A percentile compares a stretch with the other conserved stretches of the same genome.
phyloP scores from a whole-genome alignment of 2,113 vertebrate species.

The Limanda limanda region DNA sequence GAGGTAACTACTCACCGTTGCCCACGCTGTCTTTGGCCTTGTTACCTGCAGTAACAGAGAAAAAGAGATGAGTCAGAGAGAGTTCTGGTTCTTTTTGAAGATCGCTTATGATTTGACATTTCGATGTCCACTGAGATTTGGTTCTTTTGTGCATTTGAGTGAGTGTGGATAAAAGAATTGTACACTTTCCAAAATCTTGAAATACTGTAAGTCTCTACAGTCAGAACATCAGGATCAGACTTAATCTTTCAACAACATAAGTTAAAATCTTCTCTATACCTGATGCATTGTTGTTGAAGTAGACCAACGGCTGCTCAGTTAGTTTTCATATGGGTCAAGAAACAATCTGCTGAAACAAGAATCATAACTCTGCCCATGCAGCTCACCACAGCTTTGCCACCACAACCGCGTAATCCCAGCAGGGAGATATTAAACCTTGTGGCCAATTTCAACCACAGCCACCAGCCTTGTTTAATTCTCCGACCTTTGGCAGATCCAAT shows the following conservation, averaged over 20 bases:
- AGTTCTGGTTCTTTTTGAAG: no score
- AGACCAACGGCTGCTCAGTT: not conserved
- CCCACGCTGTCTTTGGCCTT: slow-evolving; percentile 96
- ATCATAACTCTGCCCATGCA: not conserved
- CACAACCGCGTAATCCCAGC: slow-evolving; percentile 3
- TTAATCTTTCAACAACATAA: not conserved
- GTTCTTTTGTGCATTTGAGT: not conserved
- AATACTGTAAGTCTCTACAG: not conserved
- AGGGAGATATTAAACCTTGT: slow-evolving; percentile 23
- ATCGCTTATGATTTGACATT: not conserved
- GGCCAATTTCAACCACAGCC: slow-evolving; percentile 17
- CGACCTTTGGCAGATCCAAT: slow-evolving; percentile 49
- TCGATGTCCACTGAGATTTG: not conserved
- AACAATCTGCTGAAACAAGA: not conserved
- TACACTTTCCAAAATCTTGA: not conserved
- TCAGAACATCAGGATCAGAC: not conserved
- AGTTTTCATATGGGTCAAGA: no score
- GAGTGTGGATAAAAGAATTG: not conserved
- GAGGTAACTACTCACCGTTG: slow-evolving; percentile 85
- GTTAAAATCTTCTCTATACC: not conserved
- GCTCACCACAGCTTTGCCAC: not conserved
- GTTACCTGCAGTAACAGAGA: slow-evolving; percentile 84
- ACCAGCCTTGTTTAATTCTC: slow-evolving; percentile 33
- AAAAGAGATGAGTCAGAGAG: slow-evolving; percentile 15
- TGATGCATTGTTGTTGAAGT: not conserved